Evolutionary conservation across 2,113 vertebrate species (phyloP).

Genomic region (Nematolebias whitei): DNA sequence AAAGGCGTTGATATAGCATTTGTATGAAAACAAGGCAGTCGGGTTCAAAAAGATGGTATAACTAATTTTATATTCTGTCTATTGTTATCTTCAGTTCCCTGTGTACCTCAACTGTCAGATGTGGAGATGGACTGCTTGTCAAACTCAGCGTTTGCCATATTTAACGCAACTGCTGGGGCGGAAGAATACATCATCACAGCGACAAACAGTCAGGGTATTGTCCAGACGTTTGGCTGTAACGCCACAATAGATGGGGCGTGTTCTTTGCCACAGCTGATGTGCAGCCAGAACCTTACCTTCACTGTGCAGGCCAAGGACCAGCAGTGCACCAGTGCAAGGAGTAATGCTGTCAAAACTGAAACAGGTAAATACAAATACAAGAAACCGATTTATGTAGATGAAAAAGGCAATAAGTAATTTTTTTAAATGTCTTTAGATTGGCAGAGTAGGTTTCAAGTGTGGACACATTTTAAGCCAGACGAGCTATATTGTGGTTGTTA

Average conservation of each 20-base stretch:
- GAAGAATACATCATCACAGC: conserved; percentile 57
- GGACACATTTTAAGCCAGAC: no score
- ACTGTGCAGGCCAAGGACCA: conserved; percentile 62
- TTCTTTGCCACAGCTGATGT: conserved; percentile 62
- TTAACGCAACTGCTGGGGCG: conserved; percentile 54
- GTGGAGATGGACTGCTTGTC: conserved; percentile 79
- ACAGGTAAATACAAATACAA: conserved; percentile 60
- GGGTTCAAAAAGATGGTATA: background rate
- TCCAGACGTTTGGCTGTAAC: conserved; percentile 58
- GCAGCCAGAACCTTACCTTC: conserved; percentile 74
- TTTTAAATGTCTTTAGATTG: background rate
- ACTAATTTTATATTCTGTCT: background rate
- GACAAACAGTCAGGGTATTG: conserved; percentile 29
- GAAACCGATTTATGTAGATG: background rate
- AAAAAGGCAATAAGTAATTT: background rate
- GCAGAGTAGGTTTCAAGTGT: no score
- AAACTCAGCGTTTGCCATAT: conserved; percentile 73
- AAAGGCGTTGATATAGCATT: background rate
- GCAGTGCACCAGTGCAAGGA: conserved; percentile 70
- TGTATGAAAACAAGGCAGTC: background rate
- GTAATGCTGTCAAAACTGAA: conserved; percentile 61
- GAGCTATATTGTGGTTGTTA: no score
- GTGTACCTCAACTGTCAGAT: conserved; percentile 58
- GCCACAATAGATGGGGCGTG: conserved; percentile 54
- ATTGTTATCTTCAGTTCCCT: conserved; percentile 76